Evolutionary conservation across 2,888 invertebrate species (phyloP).

Genomic region (Zele albiditarsus): DNA sequence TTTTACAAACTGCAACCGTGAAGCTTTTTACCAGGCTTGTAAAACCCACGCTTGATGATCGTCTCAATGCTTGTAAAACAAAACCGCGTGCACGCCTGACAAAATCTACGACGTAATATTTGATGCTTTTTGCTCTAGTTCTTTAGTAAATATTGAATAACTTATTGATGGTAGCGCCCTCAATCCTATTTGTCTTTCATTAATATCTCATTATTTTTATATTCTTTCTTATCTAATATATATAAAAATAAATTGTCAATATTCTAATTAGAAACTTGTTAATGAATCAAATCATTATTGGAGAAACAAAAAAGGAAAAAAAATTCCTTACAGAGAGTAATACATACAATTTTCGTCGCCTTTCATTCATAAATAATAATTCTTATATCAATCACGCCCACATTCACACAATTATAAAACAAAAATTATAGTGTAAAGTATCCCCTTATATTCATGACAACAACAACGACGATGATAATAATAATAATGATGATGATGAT

Average conservation of each 20-base stretch:
- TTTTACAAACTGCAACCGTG: constrained; percentile 47
- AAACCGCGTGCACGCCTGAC: background rate
- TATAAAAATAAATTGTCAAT: no score
- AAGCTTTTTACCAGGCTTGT: constrained; percentile 38
- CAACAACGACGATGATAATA: background rate
- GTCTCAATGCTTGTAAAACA: background rate
- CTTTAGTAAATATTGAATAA: background rate
- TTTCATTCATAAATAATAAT: background rate
- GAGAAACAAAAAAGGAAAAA: background rate
- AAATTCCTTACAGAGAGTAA: background rate
- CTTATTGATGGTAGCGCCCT: no score
- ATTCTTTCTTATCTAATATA: no score
- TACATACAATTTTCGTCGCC: background rate
- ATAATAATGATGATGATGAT: background rate
- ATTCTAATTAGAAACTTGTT: no score
- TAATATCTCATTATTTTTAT: no score
- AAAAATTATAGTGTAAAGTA: background rate
- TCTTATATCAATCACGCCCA: background rate
- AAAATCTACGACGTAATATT: background rate
- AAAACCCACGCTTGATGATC: constrained; percentile 37
- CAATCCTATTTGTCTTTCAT: no score
- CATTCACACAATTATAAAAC: background rate
- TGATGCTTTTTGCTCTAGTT: background rate
- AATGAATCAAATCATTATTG: background rate
- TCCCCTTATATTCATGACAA: background rate